These are phyloP conservation scores for Dermatophagoides farinae DNA, from an alignment of 1,140 invertebrate genomes.

Conservation along the genomic window DNA sequence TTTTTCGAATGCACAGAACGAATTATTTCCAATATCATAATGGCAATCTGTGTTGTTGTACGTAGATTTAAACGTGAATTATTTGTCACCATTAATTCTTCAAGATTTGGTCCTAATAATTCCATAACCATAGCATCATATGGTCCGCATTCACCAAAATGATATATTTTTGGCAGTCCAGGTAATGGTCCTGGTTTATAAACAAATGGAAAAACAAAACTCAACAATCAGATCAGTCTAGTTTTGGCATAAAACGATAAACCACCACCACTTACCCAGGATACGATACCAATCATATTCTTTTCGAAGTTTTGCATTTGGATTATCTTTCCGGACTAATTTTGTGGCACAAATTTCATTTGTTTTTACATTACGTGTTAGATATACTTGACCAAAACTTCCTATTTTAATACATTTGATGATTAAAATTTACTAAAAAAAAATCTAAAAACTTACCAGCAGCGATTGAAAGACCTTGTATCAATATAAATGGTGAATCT, in stretches of 20 bases:
- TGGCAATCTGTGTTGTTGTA: constrained; percentile 16
- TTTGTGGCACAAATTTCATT: constrained; percentile 9
- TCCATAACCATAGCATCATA: constrained; percentile 19
- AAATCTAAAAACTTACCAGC: neutral
- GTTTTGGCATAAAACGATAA: neutral
- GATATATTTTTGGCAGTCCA: constrained; percentile 9
- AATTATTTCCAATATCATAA: constrained; percentile 14
- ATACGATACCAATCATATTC: constrained; percentile 14
- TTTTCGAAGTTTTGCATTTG: neutral
- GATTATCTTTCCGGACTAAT: constrained; percentile 7
- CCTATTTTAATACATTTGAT: constrained; percentile 2
- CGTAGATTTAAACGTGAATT: constrained; percentile 16
- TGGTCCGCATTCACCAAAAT: constrained; percentile 1
- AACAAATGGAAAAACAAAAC: neutral
- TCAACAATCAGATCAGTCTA: no score
- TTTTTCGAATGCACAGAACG: constrained; percentile 13
- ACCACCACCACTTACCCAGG: constrained; percentile 16
- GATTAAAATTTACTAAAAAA: neutral
- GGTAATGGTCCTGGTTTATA: neutral
- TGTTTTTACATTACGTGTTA: neutral
- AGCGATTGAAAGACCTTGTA: neutral
- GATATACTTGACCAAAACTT: constrained; percentile 3
- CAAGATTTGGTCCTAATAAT: constrained; percentile 19
- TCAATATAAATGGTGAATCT: neutral
- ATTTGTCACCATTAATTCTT: constrained; percentile 19